Percentiles rank a stretch among this genome's conserved stretches.
Evolutionary conservation across 1,140 invertebrate genomes (phyloP).

Genomic region (Cherax quadricarinatus): DNA sequence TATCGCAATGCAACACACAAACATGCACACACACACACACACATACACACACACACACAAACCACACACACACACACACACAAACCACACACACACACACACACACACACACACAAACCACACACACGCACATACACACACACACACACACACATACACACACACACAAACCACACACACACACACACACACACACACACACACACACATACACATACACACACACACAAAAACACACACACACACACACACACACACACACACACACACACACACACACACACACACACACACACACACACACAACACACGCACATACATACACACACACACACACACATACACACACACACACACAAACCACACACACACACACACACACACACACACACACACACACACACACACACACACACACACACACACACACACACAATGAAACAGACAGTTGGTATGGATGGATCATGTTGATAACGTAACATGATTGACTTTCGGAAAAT

Average conservation of each 20-base stretch:
- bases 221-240: background rate
- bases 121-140: too few relatives aligned
- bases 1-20: background rate
- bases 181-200: constrained; percentile 21
- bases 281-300: too few relatives aligned
- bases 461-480: constrained; percentile 8
- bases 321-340: too few relatives aligned
- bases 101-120: too few relatives aligned
- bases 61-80: too few relatives aligned
- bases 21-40: background rate
- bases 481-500: constrained; percentile 15
- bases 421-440: constrained; percentile 22
- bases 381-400: constrained; percentile 21
- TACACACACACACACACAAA: too few relatives aligned
- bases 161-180: background rate
- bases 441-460: constrained; percentile 5
- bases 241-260: too few relatives aligned
- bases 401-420: constrained; percentile 17
- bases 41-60: background rate
- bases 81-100: too few relatives aligned
- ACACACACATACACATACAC: constrained; percentile 5
- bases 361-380: constrained; percentile 4
- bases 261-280: too few relatives aligned
- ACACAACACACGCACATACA: too few relatives aligned
- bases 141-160: too few relatives aligned